These are phyloP conservation scores for Danaus chrysippus DNA, from an alignment of 2,888 invertebrate species.

Conservation along the genomic window DNA sequence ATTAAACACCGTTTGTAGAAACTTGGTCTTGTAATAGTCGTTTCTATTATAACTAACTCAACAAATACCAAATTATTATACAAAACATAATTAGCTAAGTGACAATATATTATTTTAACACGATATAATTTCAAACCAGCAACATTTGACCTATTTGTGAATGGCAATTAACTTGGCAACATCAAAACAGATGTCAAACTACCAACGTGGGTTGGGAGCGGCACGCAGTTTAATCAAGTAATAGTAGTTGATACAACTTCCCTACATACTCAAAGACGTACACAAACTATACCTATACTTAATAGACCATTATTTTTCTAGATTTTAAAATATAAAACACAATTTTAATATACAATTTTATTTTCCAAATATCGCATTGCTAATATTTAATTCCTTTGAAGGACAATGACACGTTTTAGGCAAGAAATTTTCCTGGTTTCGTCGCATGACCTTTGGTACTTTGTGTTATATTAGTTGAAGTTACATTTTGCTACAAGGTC, in stretches of 20 bases:
- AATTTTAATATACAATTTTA: too few species aligned
- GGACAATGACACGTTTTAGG: too few species aligned
- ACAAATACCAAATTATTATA: not conserved
- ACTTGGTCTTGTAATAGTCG: too few species aligned
- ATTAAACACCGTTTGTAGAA: too few species aligned
- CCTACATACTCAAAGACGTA: slow-evolving; percentile 10
- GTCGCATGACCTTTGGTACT: too few species aligned
- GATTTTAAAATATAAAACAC: too few species aligned
- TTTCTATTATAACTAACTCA: too few species aligned
- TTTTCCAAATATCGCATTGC: too few species aligned
- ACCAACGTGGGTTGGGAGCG: slow-evolving; percentile 25
- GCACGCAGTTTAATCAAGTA: slow-evolving; percentile 33
- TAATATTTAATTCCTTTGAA: too few species aligned
- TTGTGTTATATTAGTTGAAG: not conserved
- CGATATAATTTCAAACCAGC: not conserved
- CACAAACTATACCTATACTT: not conserved
- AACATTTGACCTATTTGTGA: slow-evolving; percentile 16
- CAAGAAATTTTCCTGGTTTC: too few species aligned
- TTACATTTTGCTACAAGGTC: slow-evolving; percentile 1
- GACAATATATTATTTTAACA: not conserved
- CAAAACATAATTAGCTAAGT: not conserved
- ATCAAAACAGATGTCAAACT: slow-evolving; percentile 24
- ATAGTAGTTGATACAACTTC: slow-evolving; percentile 26
- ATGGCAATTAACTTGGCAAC: slow-evolving; percentile 25
- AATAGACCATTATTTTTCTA: too few species aligned